Base-by-base conservation (phyloP, 2,888 invertebrate species). In the Drosophila formosana region DNA sequence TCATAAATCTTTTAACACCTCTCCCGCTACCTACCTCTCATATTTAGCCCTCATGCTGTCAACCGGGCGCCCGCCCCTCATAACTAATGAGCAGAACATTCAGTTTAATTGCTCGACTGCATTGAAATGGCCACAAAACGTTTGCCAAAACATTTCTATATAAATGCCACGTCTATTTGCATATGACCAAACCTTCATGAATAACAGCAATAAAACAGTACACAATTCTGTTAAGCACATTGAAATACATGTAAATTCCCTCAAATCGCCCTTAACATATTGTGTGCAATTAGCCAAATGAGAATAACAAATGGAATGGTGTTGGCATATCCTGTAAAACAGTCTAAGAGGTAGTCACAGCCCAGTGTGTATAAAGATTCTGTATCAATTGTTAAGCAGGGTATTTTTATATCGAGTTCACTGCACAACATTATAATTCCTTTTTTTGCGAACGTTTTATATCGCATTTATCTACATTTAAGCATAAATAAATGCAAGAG, bases 1-100 rank as follows among this genome's bases (percentile, higher is more conserved):
- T 78, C 49, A 85, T 83, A 83, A 86, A 83, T 83, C 78, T 75
- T 65, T 81, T 50, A 72, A 62, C 76, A 34, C 60, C 46, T 51
- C 28, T 32, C 13, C 26, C n/a, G 8, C 11, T 3, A 9, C n/a
- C 47, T 18, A n/a, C 46, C 50, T 23, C 52, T n/a, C 30, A 30
- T 30, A 30, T 30, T 30, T 30, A 30, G 7, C 7, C 30, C 11
- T 37, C n/a, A 8, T 34, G 7, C 26, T 18, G 5, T 8, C 34
- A 32, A 66, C 32, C 28, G 28, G 28, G 45, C 45, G 34, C 25
- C 28, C 49, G 1, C 32, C 7, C 5, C 28, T 18, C 11, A 66
- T 52, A 51, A 53, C 26, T 18, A 43, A 56, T 53, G 45, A n/a
- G 41, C 34, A 13, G 51, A 64, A 50, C 68, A 61, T 66, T 67